A percentile compares a stretch with the other conserved stretches of the same genome.
Conservation (phyloP, 2,797 vertebrate genomes). For the Enteromius paludinosus region DNA sequence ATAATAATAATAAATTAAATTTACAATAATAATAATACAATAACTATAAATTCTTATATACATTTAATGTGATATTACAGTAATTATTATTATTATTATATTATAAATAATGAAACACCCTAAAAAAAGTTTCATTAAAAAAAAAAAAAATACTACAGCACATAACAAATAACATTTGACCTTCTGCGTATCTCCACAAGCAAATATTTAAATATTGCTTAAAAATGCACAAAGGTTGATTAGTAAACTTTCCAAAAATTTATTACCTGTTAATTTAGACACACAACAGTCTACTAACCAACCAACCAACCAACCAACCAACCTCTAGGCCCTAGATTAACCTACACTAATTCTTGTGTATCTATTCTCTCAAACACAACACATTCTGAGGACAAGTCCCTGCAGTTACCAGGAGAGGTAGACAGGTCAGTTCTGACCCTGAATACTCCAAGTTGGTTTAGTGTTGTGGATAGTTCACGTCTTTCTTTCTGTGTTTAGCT, state of each 20-base stretch:
- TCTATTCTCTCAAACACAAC: neutral
- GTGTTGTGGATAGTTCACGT: neutral
- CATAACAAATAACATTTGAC: neutral
- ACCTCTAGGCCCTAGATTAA: neutral
- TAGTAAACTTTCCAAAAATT: neutral
- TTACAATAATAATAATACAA: neutral
- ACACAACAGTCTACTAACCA: neutral
- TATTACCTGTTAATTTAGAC: neutral
- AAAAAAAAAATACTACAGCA: neutral
- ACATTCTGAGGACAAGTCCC: slow-evolving; percentile 19
- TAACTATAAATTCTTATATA: neutral
- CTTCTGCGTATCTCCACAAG: neutral
- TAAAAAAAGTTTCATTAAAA: neutral
- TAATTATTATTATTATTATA: neutral
- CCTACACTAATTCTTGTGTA: neutral
- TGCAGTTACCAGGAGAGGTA: neutral
- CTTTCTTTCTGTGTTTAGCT: slow-evolving; percentile 36
- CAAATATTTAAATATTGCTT: neutral
- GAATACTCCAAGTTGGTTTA: neutral
- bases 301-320: neutral
- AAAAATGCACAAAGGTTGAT: neutral
- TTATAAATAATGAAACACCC: neutral
- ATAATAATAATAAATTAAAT: neutral
- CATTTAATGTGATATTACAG: neutral
- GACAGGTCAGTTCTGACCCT: slow-evolving; percentile 8